Conservation (phyloP, 1,140 invertebrate genomes). For the Idris sp. region DNA sequence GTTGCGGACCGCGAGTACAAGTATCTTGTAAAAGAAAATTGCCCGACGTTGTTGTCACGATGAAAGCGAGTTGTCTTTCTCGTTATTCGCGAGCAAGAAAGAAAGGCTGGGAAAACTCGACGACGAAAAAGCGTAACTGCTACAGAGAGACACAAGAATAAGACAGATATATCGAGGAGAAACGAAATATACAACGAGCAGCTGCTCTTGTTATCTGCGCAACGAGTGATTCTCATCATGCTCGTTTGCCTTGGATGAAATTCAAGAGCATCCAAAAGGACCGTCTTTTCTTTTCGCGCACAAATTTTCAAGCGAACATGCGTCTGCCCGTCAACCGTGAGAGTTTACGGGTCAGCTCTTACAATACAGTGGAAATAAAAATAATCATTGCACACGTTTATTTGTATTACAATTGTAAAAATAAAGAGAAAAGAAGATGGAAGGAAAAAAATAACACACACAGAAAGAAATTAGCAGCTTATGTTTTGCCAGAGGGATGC, state of each 20-base stretch:
- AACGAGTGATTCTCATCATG: slow-evolving; percentile 58
- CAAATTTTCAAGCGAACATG: slow-evolving; percentile 29
- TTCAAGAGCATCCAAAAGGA: slow-evolving; percentile 37
- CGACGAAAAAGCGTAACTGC: slow-evolving; percentile 32
- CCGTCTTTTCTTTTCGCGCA: slow-evolving; percentile 24
- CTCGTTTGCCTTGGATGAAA: slow-evolving; percentile 59
- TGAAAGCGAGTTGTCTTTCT: slow-evolving; percentile 50
- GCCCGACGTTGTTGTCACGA: slow-evolving; percentile 66
- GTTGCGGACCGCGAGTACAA: slow-evolving; percentile 68
- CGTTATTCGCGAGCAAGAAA: slow-evolving; percentile 62
- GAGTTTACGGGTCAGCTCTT: slow-evolving; percentile 47
- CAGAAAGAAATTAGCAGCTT: too few species aligned
- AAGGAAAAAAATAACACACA: too few species aligned
- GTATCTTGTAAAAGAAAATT: slow-evolving; percentile 73
- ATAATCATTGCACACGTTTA: slow-evolving; percentile 13
- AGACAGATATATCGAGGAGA: slow-evolving; percentile 59
- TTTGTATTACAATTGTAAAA: too few species aligned
- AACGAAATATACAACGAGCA: slow-evolving; percentile 59
- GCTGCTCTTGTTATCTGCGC: slow-evolving; percentile 59
- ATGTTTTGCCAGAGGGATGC: too few species aligned
- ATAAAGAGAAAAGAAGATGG: too few species aligned
- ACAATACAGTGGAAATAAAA: slow-evolving; percentile 47
- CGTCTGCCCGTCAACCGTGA: slow-evolving; percentile 26
- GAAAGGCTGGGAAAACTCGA: slow-evolving; percentile 10
- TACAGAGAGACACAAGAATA: slow-evolving; percentile 55